A percentile compares a stretch with the other conserved stretches of the same genome.
Evolutionary conservation across 2,888 invertebrate species (phyloP).

Genomic region (Drosophila merina): DNA sequence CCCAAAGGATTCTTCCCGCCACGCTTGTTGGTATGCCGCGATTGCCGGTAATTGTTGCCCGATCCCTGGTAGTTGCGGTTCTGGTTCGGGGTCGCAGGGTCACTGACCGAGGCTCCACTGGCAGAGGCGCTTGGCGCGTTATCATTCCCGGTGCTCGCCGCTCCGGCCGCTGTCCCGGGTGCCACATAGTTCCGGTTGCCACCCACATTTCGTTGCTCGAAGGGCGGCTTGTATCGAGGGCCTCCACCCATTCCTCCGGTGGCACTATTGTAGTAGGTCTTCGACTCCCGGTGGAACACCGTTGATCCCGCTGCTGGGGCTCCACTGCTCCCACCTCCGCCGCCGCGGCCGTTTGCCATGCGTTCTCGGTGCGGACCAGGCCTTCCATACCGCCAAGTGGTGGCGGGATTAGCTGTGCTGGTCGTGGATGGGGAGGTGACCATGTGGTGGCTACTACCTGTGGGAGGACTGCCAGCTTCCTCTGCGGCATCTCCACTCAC

Average conservation of each 20-base stretch:
- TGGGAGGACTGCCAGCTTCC: background rate
- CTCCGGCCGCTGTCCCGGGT: background rate
- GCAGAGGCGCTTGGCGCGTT: background rate
- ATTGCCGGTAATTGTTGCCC: background rate
- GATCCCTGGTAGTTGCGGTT: constrained; percentile 7
- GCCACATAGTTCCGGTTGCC: constrained; percentile 3
- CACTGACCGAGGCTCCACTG: constrained; percentile 1
- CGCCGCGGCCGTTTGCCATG: constrained; percentile 8
- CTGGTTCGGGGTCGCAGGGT: constrained; percentile 1
- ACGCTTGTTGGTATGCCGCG: constrained; percentile 3
- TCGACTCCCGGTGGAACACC: constrained; percentile 52
- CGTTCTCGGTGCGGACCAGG: constrained; percentile 16
- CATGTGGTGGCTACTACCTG: background rate
- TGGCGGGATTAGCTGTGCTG: background rate
- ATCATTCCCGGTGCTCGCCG: background rate
- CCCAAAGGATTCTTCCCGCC: constrained; percentile 36
- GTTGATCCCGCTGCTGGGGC: constrained; percentile 9
- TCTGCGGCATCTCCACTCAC: constrained; percentile 10
- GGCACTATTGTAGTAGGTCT: constrained; percentile 65
- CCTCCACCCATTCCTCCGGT: constrained; percentile 39
- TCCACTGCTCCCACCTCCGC: constrained; percentile 30
- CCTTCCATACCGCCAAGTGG: constrained; percentile 37
- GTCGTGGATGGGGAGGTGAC: background rate
- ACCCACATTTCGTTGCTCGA: constrained; percentile 9
- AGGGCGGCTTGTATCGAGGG: constrained; percentile 16